These are phyloP conservation scores for Choristoneura fumiferana DNA, from an alignment of 1,140 invertebrate species.

Conservation along the genomic window DNA sequence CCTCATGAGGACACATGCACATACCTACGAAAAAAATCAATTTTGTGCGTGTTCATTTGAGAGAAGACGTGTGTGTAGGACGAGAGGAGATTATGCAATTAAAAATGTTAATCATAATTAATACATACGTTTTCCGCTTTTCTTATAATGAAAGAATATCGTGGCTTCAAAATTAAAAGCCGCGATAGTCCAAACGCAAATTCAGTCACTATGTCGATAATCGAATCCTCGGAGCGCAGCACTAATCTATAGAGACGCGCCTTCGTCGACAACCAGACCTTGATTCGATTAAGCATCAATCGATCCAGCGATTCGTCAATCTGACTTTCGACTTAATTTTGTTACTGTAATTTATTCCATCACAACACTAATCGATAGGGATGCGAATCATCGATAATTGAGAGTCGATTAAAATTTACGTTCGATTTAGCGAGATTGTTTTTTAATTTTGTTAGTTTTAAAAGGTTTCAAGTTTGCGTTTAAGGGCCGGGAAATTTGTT, in stretches of 20 bases:
- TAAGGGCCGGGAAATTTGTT: not conserved
- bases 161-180: constrained; percentile 11
- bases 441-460: constrained; percentile 2
- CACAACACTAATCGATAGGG: constrained; percentile 12
- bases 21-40: too few relatives aligned
- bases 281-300: not conserved
- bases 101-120: too few relatives aligned
- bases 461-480: not conserved
- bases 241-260: constrained; percentile 10
- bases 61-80: too few relatives aligned
- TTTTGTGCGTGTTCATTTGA: too few relatives aligned
- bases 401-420: not conserved
- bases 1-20: too few relatives aligned
- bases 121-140: too few relatives aligned
- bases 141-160: too few relatives aligned
- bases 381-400: constrained; percentile 4
- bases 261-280: not conserved
- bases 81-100: too few relatives aligned
- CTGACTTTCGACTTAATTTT: too few relatives aligned
- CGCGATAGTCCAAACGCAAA: not conserved
- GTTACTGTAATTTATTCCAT: too few relatives aligned
- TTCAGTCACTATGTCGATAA: constrained; percentile 8
- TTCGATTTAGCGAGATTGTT: not conserved
- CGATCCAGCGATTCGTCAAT: too few relatives aligned
- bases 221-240: constrained; percentile 5